Evolutionary conservation across 2,888 invertebrate genomes (phyloP).

Genomic region (Plemyria rubiginata): DNA sequence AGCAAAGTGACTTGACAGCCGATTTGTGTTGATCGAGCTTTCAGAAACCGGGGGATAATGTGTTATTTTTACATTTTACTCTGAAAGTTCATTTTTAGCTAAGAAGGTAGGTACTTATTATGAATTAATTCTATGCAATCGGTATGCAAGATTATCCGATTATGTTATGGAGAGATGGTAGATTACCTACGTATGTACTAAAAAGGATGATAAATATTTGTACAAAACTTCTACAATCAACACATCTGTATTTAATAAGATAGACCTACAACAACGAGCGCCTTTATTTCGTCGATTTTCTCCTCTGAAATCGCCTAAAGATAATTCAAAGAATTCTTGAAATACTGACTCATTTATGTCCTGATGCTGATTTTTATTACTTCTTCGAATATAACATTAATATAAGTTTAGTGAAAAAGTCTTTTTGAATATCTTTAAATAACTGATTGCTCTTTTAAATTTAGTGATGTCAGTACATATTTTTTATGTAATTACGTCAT

Average conservation of each 20-base stretch:
- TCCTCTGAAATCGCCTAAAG: slow-evolving; percentile 15
- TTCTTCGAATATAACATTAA: slow-evolving; percentile 15
- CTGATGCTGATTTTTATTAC: slow-evolving; percentile 8
- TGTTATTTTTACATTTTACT: background rate
- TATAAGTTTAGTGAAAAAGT: background rate
- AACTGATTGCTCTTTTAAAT: too few species aligned
- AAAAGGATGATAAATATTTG: too few species aligned
- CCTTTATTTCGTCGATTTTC: slow-evolving; percentile 6
- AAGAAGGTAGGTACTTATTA: too few species aligned
- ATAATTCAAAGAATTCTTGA: slow-evolving; percentile 23
- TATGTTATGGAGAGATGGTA: too few species aligned
- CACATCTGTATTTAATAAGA: slow-evolving; percentile 25
- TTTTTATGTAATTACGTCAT: background rate
- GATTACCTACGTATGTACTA: too few species aligned
- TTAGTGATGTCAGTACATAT: background rate
- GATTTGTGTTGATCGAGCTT: too few species aligned
- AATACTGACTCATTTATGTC: slow-evolving; percentile 24
- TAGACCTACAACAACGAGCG: background rate
- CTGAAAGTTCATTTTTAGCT: background rate
- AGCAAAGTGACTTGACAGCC: too few species aligned
- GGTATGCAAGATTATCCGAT: too few species aligned
- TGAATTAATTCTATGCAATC: too few species aligned
- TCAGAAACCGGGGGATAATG: too few species aligned
- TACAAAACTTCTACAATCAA: background rate
- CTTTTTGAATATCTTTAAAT: too few species aligned